phyloP scores from a whole-genome alignment of 2,113 vertebrate species.

The Chlamydotis undulata region DNA sequence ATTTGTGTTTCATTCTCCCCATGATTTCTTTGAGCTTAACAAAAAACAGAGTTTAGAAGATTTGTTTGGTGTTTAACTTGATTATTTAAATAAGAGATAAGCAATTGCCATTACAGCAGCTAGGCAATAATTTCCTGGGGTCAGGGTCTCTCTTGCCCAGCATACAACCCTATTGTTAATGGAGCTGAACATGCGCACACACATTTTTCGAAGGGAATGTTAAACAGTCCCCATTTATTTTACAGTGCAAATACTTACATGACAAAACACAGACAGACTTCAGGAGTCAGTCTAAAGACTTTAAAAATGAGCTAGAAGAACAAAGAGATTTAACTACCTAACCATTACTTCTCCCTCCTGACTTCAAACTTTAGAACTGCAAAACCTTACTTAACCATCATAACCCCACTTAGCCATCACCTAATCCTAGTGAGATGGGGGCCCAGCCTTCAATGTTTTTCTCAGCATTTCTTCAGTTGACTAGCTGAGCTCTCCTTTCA shows the following conservation, averaged over 20 bases:
- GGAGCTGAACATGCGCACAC: constrained; percentile 37
- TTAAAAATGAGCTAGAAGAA: background rate
- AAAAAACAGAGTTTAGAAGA: constrained; percentile 28
- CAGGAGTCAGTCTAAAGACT: constrained; percentile 5
- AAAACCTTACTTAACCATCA: background rate
- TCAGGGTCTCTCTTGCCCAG: constrained; percentile 25
- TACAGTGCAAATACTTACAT: constrained; percentile 57
- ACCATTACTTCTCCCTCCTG: background rate
- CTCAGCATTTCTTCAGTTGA: background rate
- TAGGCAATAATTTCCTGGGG: constrained; percentile 41
- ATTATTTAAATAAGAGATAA: constrained; percentile 63
- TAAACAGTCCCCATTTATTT: constrained; percentile 59
- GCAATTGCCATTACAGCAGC: constrained; percentile 18
- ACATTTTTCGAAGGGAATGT: constrained; percentile 53
- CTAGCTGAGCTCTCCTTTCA: background rate
- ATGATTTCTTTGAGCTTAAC: background rate
- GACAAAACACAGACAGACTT: constrained; percentile 55
- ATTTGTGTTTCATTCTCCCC: background rate
- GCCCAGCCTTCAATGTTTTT: background rate
- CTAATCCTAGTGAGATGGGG: background rate
- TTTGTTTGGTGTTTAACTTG: constrained; percentile 49
- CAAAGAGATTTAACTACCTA: constrained; percentile 22
- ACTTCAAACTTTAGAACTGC: background rate
- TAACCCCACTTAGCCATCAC: background rate
- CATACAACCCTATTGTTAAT: constrained; percentile 4